Evolutionary conservation across 2,888 invertebrate genomes (phyloP).

Genomic region (Pomacea canaliculata): DNA sequence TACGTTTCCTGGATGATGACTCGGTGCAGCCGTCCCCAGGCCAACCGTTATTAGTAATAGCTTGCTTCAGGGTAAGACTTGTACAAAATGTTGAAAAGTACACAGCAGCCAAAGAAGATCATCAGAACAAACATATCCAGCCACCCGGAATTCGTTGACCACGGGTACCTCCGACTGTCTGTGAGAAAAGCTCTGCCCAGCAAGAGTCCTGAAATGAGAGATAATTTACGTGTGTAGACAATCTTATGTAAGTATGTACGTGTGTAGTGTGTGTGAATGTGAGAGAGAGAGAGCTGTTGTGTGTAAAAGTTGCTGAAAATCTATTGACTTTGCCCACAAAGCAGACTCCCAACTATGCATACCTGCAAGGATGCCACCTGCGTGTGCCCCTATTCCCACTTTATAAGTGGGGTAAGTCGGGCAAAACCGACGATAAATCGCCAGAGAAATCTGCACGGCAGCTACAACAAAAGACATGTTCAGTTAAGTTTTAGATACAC

Average conservation of each 20-base stretch:
- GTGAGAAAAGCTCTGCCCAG: conserved; percentile 58
- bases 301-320: background rate
- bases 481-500: background rate
- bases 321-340: too few species aligned
- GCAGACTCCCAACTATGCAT: background rate
- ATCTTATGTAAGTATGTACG: background rate
- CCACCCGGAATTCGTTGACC: conserved; percentile 56
- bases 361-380: conserved; percentile 91
- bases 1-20: too few species aligned
- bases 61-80: conserved; percentile 45
- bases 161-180: conserved; percentile 55
- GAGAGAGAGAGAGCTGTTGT: background rate
- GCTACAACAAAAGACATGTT: conserved; percentile 62
- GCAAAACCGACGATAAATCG: conserved; percentile 87
- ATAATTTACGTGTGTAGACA: too few species aligned
- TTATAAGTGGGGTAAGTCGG: conserved; percentile 76
- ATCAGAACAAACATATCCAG: conserved; percentile 50
- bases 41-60: conserved; percentile 24
- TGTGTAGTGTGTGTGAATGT: conserved; percentile 6
- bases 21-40: too few species aligned
- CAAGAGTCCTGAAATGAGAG: conserved; percentile 41
- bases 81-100: conserved; percentile 57
- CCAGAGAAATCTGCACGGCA: conserved; percentile 86
- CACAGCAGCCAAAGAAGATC: conserved; percentile 43
- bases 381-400: conserved; percentile 92